phyloP scores from a whole-genome alignment of 2,113 vertebrate genomes.

The Camelus dromedarius region DNA sequence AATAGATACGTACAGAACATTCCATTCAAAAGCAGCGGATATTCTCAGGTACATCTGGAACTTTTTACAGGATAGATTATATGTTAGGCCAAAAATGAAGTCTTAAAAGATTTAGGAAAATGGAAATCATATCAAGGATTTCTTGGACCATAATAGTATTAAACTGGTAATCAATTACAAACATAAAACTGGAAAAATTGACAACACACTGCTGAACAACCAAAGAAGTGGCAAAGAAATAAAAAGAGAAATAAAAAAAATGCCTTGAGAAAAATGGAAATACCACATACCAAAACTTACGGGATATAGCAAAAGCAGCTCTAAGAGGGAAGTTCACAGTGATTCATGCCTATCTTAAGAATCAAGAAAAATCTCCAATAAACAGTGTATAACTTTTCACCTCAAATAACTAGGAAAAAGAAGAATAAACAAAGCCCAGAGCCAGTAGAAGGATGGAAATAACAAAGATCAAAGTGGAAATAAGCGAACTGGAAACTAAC shows the following conservation, averaged over 20 bases:
- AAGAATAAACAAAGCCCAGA: no score
- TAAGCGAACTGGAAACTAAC: no score
- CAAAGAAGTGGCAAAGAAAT: background rate
- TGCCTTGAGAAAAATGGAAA: no score
- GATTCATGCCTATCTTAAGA: no score
- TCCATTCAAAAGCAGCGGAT: background rate
- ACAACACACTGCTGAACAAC: background rate
- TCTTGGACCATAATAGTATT: background rate
- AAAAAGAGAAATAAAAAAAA: background rate
- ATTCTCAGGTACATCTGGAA: background rate
- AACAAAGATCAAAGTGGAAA: no score
- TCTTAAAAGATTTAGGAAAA: background rate
- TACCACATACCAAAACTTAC: no score
- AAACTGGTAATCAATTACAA: background rate
- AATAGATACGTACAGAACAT: background rate
- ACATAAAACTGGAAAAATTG: background rate
- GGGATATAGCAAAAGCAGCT: no score
- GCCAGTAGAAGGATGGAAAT: no score
- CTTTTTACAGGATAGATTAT: background rate
- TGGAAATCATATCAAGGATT: background rate
- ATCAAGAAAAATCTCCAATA: no score
- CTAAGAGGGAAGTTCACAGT: no score
- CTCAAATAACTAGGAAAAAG: no score
- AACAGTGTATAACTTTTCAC: no score
- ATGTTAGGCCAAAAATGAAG: background rate